Evolutionary conservation across 2,888 invertebrate genomes (phyloP).

Genomic region (Resseliella maxima): DNA sequence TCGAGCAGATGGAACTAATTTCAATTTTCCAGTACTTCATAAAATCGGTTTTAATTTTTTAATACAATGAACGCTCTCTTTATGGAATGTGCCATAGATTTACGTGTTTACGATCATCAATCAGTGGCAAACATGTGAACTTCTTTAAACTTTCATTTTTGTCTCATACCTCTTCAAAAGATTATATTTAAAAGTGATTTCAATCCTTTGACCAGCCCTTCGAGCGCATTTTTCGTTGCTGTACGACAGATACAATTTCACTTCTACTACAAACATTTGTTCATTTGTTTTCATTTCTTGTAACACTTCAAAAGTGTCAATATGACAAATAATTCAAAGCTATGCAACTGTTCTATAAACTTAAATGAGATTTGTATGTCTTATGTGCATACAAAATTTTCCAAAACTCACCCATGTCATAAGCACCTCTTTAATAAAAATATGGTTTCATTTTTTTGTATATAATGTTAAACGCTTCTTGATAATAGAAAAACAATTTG

Average conservation of each 20-base stretch:
- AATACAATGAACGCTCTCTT: not conserved
- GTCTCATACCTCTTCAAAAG: not conserved
- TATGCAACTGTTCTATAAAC: constrained; percentile 3
- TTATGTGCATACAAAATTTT: not conserved
- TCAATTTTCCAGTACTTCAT: constrained; percentile 33
- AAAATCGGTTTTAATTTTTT: not conserved
- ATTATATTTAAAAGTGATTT: not conserved
- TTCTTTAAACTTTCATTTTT: not conserved
- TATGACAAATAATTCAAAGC: not conserved
- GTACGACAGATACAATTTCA: no score
- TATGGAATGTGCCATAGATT: constrained; percentile 20
- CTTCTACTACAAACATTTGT: constrained; percentile 9
- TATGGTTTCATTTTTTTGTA: not conserved
- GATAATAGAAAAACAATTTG: not conserved
- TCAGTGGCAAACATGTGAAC: not conserved
- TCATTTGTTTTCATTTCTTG: constrained; percentile 17
- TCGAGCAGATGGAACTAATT: constrained; percentile 51
- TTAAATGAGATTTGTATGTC: not conserved
- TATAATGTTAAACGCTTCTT: not conserved
- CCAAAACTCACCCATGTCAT: not conserved
- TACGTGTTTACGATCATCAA: not conserved
- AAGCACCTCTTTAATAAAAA: not conserved
- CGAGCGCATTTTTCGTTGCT: not conserved
- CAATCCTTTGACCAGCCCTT: not conserved
- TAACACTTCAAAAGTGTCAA: constrained; percentile 13